Evolutionary conservation across 2,888 invertebrate genomes (phyloP), one percentile per base, ranked within the genome.

Genomic region (Argyra leucocephala): DNA sequence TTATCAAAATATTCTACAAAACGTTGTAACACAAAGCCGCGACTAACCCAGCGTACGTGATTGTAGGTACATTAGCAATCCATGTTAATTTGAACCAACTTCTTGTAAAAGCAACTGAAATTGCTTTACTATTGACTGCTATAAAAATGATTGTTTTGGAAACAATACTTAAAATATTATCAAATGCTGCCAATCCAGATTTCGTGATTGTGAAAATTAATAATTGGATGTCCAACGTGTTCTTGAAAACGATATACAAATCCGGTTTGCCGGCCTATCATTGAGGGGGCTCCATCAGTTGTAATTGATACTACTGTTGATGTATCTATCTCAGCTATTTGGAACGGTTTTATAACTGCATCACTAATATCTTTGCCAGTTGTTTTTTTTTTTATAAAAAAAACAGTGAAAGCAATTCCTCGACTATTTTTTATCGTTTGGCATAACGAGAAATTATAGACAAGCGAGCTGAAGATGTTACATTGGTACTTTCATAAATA

Each of bases 381-480:
- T 57, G 59, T 63, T 63, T 66, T 60, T 64, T 62, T 70, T 65
- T 70, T n/a, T n/a, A 65, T 66, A 72, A 57, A 31, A 69, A 67
- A 63, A 71, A 65, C 64, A 72, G 67, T 64, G 67, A 67, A 37
- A 70, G 67, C 61, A 72, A 70, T 67, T 70, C 67, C 65, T 69
- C 68, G 63, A 63, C 57, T 15, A 69, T 59, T 62, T 69, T 62
- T 65, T 71, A 66, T 63, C 23, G 21, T 67, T 71, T 69, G 64
- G 70, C 68, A 68, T 69, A 69, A 57, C 69, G 65, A 65, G 69
- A 63, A 66, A 70, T 69, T 26, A 61, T 61, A 18, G 24, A 24
- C 26, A 61, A 61, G 24, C 26, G 61, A 26, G 61, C 61, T 26
- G 61, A 61, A 24, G 61, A 61, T 24, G 24, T 61, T 61, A 61